Conservation (phyloP, 2,113 vertebrate genomes). For the Urocynchramus pylzowi region DNA sequence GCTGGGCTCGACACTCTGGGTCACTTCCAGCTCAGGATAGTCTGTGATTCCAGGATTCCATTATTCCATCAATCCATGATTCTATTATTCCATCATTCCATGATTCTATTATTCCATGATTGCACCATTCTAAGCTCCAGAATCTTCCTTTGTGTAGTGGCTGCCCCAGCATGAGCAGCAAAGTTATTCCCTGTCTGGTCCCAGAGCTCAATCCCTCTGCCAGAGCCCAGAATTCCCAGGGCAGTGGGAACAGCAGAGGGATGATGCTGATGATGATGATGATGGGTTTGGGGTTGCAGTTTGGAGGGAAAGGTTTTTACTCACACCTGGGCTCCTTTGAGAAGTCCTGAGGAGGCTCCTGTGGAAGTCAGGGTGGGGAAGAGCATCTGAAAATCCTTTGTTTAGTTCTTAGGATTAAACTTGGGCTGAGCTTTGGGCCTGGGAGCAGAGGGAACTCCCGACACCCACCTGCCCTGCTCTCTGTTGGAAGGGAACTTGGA, state of each 20-base stretch:
- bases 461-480: background rate
- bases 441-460: background rate
- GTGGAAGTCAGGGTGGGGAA: background rate
- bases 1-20: background rate
- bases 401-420: background rate
- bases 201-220: background rate
- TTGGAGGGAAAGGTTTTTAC: background rate
- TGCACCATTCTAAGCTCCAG: background rate
- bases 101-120: accelerated
- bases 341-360: background rate
- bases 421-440: background rate
- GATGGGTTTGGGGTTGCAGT: background rate
- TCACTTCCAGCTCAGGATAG: background rate
- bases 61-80: accelerated
- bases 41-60: background rate
- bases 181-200: background rate
- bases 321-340: background rate
- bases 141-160: background rate
- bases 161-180: background rate
- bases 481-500: background rate
- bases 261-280: background rate
- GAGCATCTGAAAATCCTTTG: accelerated
- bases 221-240: background rate
- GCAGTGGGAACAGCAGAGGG: background rate
- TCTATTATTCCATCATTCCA: accelerated